A percentile compares a stretch with the other conserved stretches of the same genome.
phyloP scores from a whole-genome alignment of 2,113 vertebrate species.

The Peromyscus leucopus region DNA sequence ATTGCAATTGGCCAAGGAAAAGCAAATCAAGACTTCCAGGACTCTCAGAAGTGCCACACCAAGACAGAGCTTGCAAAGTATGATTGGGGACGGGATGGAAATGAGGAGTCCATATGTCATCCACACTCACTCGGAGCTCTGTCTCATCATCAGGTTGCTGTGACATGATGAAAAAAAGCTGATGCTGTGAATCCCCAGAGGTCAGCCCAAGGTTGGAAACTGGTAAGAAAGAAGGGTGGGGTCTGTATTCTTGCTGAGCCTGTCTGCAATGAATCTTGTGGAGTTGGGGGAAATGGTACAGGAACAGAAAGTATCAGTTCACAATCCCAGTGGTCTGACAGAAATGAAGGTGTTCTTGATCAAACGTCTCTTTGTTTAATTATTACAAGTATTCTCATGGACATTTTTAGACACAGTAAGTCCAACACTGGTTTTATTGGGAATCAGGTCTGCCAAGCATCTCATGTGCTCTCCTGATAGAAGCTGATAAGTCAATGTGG shows the following conservation, averaged over 20 bases:
- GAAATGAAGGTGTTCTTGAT: conserved; percentile 28
- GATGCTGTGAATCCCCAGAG: neutral
- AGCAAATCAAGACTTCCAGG: neutral
- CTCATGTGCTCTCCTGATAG: neutral
- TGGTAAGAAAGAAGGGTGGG: neutral
- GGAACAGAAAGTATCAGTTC: neutral
- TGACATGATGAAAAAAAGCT: neutral
- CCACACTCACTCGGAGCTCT: neutral
- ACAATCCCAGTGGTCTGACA: neutral
- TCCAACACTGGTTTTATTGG: neutral
- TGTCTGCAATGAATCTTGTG: neutral
- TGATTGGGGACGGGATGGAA: neutral
- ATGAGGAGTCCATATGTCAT: neutral
- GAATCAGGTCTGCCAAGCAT: neutral
- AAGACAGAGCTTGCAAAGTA: neutral
- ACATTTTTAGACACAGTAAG: conserved; percentile 13
- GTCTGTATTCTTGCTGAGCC: neutral
- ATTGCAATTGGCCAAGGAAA: neutral
- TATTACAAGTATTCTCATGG: neutral
- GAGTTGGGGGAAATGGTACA: neutral
- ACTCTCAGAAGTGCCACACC: neutral
- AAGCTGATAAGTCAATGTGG: conserved; percentile 6
- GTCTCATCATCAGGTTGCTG: neutral
- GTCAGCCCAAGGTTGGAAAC: neutral
- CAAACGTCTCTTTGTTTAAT: conserved; percentile 30